phyloP scores from a whole-genome alignment of 2,797 vertebrate species.

The Artibeus lituratus region DNA sequence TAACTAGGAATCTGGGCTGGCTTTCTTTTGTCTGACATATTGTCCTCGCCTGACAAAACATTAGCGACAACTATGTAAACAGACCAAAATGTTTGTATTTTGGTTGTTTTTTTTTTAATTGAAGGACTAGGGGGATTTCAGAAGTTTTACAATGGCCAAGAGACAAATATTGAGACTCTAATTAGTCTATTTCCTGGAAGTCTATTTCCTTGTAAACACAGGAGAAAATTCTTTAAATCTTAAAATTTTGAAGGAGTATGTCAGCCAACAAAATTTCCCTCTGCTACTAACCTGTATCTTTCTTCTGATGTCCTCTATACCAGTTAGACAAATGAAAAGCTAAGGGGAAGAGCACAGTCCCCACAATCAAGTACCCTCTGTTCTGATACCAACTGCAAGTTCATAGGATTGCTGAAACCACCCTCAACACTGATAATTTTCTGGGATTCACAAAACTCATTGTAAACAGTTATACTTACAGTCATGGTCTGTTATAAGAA shows the following conservation, averaged over 20 bases:
- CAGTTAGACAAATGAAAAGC: neutral
- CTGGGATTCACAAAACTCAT: neutral
- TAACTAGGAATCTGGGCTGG: neutral
- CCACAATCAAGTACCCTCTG: neutral
- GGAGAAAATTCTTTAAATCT: neutral
- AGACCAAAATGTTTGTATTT: neutral
- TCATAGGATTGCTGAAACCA: neutral
- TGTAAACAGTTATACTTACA: neutral
- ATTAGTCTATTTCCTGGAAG: too few relatives aligned
- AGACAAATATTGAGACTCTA: neutral
- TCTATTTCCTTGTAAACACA: neutral
- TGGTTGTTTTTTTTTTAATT: conserved; percentile 14
- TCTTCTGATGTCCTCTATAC: neutral
- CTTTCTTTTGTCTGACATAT: neutral
- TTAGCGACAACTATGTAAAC: neutral
- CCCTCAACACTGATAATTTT: neutral
- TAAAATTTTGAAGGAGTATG: neutral
- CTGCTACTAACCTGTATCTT: neutral
- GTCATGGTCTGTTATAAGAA: neutral
- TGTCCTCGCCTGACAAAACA: neutral
- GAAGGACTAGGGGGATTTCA: neutral
- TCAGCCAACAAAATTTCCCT: neutral
- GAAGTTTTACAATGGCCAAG: neutral
- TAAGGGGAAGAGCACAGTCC: neutral
- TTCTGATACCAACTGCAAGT: neutral